Percentiles rank a stretch among this genome's conserved stretches.
These are phyloP conservation scores for Leucophenga maculata DNA, from an alignment of 2,888 invertebrate genomes.

Conservation along the genomic window DNA sequence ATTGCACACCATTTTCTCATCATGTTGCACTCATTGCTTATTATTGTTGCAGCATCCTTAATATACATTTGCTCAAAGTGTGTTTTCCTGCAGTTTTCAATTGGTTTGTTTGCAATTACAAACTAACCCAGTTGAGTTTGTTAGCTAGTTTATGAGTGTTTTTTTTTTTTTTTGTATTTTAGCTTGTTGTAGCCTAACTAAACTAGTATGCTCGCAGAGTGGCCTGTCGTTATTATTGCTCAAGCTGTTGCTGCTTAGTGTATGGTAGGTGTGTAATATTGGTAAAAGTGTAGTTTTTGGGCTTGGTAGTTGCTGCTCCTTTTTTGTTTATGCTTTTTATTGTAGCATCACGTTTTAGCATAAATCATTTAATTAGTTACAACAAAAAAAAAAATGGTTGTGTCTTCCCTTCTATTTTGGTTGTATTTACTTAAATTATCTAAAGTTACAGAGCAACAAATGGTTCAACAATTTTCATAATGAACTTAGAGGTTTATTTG, in stretches of 20 bases:
- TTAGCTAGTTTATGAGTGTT: neutral
- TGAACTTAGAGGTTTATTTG: too few relatives aligned
- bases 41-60: too few relatives aligned
- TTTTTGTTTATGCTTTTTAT: constrained; percentile 1
- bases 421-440: too few relatives aligned
- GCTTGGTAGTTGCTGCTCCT: constrained; percentile 17
- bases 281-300: constrained; percentile 27
- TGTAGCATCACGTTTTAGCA: constrained; percentile 59
- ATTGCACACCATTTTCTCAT: constrained; percentile 1
- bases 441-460: neutral
- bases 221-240: constrained; percentile 14
- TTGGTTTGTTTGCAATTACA: too few relatives aligned
- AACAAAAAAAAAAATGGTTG: neutral
- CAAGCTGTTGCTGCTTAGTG: constrained; percentile 15
- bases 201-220: neutral
- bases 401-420: too few relatives aligned
- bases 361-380: constrained; percentile 65
- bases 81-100: constrained; percentile 14
- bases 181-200: neutral
- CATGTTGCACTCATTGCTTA: constrained; percentile 25
- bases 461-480: neutral
- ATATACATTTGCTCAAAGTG: constrained; percentile 30
- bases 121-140: too few relatives aligned
- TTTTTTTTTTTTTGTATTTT: neutral
- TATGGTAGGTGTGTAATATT: neutral